These are phyloP conservation scores for Hydrolagus colliei DNA, from an alignment of 2,797 vertebrate species.

Conservation along the genomic window DNA sequence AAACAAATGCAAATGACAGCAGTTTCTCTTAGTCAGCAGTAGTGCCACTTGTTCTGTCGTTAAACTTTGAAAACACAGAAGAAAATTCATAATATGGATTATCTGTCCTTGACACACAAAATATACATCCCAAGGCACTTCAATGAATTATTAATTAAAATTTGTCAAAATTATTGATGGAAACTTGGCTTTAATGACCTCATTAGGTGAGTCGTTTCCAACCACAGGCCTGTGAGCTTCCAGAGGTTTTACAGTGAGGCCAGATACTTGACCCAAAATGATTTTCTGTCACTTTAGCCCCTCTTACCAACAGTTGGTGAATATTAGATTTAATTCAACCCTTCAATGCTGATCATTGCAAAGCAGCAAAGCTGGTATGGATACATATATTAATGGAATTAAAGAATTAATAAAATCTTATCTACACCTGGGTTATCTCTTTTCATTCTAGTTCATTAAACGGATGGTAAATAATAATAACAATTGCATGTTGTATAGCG, in stretches of 20 bases:
- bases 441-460: neutral
- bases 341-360: constrained; percentile 13
- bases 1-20: constrained; percentile 49
- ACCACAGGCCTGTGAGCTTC: constrained; percentile 53
- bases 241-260: constrained; percentile 54
- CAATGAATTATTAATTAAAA: constrained; percentile 80
- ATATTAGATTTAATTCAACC: constrained; percentile 28
- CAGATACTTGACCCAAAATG: constrained; percentile 62
- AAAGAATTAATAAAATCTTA: constrained; percentile 1
- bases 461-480: neutral
- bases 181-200: constrained; percentile 68
- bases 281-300: constrained; percentile 68
- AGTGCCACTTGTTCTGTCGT: constrained; percentile 44
- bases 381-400: constrained; percentile 20
- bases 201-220: constrained; percentile 63
- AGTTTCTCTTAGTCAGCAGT: constrained; percentile 59
- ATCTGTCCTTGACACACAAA: constrained; percentile 75
- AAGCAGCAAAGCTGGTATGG: neutral
- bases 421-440: too few relatives aligned
- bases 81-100: constrained; percentile 65
- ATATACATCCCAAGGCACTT: constrained; percentile 67
- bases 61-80: constrained; percentile 41
- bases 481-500: too few relatives aligned
- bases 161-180: constrained; percentile 68
- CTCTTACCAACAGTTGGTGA: constrained; percentile 28